Evolutionary conservation across 2,888 invertebrate species (phyloP), one percentile per base, ranked within the genome.

Genomic region (Diaphora mendica): DNA sequence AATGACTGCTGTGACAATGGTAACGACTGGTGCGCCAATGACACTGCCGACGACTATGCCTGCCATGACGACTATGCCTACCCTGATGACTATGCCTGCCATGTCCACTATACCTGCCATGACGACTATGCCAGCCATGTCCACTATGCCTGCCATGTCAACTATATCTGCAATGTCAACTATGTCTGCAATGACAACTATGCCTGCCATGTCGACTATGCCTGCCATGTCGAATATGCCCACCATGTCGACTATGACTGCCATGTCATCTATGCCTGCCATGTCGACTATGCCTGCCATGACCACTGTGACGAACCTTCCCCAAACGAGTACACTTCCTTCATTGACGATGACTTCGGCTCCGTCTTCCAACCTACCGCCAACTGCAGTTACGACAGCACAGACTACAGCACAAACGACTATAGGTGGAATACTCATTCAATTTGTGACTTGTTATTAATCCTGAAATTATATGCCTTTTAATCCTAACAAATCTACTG

Each of bases 401-500:
- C 69, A 68, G 48, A 70, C 65, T 44, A 74, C 74, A 20, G 51
- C 86, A 17, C 69, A 68, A 51, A 71, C 65, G 48, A 75, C 75
- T 33, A 67, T 77, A 85, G 91, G 92, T 93, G 91, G 88, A 88
- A 84, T 87, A 79, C 82, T 88, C 87, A 89, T 93, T 88, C 88
- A 93, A 82, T 91, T 94, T 79, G 81, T 93, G 81, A 86, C 94
- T 88, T 95, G 95, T 92, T 87, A 90, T n/a, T 86, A 86, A 92
- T 85, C 93, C 95, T 82, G 92, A 94, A 85, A 82, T 91, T 78
- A 90, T 95, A 82, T 95, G 95, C 92, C 82, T 94, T 85, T 91
- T 95, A 95, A 95, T 88, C 94, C 92, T 81, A 88, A 93, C 89
- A 93, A 93, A 87, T 89, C 88, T 87, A 88, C 89, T 87, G 83